A percentile compares a stretch with the other conserved stretches of the same genome.
Evolutionary conservation across 2,113 vertebrate genomes (phyloP).

Genomic region (Illadopsis cleaveri): DNA sequence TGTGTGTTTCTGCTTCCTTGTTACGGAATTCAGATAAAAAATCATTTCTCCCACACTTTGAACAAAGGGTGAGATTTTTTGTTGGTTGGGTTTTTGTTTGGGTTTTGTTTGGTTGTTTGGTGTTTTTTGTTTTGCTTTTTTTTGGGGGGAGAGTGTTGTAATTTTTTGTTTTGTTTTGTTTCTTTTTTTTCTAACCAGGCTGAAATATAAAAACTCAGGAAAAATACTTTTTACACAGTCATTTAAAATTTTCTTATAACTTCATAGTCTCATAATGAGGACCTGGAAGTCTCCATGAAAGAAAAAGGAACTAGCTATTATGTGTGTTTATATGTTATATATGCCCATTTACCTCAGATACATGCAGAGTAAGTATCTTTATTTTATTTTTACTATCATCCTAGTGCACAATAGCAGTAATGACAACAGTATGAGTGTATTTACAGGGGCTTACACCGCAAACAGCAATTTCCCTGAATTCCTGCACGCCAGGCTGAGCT

Average conservation of each 20-base stretch:
- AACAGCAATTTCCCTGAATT: background rate
- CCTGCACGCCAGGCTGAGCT: background rate
- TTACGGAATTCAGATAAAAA: background rate
- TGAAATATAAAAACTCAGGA: background rate
- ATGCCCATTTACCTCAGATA: background rate
- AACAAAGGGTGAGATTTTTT: background rate
- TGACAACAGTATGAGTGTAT: background rate
- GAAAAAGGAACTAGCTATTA: background rate
- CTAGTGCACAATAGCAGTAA: background rate
- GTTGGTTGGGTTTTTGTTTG: background rate
- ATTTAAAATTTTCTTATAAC: background rate
- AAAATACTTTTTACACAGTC: background rate
- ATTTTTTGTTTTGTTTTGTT: fast-evolving
- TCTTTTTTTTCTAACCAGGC: background rate
- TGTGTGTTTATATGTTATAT: background rate
- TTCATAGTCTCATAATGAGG: background rate
- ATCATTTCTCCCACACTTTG: background rate
- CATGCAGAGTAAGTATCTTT: background rate
- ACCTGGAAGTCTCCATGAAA: background rate
- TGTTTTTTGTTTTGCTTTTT: background rate
- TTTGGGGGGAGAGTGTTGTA: no score
- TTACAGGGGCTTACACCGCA: background rate
- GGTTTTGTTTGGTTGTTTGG: background rate
- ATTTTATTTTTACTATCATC: background rate
- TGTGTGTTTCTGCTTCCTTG: background rate